Conservation (phyloP, 2,113 vertebrate species). For the Anser cygnoides region DNA sequence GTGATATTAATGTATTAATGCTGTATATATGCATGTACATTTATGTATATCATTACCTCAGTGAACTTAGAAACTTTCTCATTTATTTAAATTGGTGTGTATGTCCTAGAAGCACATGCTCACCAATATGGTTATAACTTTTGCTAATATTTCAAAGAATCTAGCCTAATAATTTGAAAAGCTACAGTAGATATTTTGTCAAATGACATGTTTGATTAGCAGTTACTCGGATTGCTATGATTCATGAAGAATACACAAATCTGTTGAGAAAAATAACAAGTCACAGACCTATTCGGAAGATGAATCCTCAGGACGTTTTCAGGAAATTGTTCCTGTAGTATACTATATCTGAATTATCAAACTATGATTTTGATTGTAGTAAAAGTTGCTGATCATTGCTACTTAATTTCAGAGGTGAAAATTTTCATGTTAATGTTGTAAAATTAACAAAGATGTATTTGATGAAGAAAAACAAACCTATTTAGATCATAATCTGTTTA, state of each 20-base stretch:
- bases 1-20: background rate
- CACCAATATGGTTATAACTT: background rate
- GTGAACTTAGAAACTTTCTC: background rate
- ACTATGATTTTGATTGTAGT: background rate
- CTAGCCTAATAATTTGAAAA: background rate
- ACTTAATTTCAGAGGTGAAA: background rate
- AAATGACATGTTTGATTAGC: background rate
- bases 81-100: background rate
- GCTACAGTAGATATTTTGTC: background rate
- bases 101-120: background rate
- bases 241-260: background rate
- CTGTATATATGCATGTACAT: rapidly evolving
- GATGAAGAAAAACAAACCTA: background rate
- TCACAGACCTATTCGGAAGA: background rate
- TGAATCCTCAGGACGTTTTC: background rate
- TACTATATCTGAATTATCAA: background rate
- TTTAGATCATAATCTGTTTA: background rate
- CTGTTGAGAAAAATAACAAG: background rate
- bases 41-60: background rate
- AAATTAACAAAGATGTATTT: background rate
- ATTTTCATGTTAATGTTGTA: background rate
- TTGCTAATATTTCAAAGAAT: background rate
- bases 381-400: background rate
- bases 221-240: background rate
- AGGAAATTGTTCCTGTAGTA: background rate